These are phyloP conservation scores for Callithrix jacchus DNA, from an alignment of 2,113 vertebrate species.

Conservation along the genomic window DNA sequence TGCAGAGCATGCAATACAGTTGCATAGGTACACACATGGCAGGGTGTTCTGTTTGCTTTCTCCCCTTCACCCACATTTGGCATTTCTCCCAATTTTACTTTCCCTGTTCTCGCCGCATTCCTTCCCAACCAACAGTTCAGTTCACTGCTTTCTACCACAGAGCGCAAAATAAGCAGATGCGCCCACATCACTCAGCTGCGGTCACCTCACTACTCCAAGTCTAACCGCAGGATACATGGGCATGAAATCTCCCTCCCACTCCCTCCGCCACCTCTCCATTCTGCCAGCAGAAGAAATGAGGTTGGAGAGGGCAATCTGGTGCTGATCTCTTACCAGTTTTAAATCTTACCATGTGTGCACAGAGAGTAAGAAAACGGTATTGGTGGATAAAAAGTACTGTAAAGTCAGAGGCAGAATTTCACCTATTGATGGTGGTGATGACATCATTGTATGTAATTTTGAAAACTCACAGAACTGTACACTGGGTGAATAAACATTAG, in stretches of 20 bases:
- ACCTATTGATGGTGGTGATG: not conserved
- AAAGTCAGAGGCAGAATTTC: not conserved
- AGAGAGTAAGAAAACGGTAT: not conserved
- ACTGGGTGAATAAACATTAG: not conserved
- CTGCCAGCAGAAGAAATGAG: not conserved
- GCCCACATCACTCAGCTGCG: not conserved
- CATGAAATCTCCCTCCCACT: accelerated
- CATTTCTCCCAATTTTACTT: not conserved
- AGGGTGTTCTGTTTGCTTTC: too few relatives aligned
- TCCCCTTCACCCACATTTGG: too few relatives aligned
- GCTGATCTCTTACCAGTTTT: not conserved
- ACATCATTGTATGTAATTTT: accelerated
- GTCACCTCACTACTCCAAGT: not conserved
- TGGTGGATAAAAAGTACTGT: not conserved
- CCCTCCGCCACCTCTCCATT: too few relatives aligned
- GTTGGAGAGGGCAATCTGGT: not conserved
- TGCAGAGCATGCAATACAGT: too few relatives aligned
- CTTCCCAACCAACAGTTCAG: not conserved
- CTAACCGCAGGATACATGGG: not conserved
- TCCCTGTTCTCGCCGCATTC: accelerated
- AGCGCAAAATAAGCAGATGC: accelerated
- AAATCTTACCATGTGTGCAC: not conserved
- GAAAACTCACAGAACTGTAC: too few relatives aligned
- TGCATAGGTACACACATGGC: too few relatives aligned
- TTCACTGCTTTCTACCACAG: not conserved